phyloP scores from a whole-genome alignment of 2,113 vertebrate genomes.

The Varanus salvator region DNA sequence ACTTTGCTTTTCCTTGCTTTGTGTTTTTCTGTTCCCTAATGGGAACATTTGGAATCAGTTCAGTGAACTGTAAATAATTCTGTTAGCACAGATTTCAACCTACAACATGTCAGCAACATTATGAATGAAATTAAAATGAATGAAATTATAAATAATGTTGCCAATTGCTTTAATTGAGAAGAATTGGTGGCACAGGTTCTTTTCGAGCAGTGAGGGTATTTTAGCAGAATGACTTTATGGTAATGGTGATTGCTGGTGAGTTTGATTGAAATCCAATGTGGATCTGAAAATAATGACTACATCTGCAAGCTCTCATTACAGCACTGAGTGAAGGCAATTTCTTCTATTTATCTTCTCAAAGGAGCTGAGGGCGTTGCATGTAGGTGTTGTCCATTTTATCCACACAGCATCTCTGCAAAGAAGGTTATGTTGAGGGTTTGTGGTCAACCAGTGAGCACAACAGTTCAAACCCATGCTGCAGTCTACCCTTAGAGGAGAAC shows the following conservation, averaged over 20 bases:
- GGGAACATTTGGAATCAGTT: slow-evolving; percentile 12
- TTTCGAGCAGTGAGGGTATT: background rate
- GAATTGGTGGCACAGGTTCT: background rate
- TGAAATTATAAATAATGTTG: background rate
- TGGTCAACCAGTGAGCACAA: too few species aligned
- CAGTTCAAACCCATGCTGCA: too few species aligned
- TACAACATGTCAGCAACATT: background rate
- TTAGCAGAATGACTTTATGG: background rate
- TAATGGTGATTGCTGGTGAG: background rate
- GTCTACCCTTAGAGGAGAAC: too few species aligned
- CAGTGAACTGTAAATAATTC: slow-evolving; percentile 7
- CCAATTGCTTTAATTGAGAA: background rate
- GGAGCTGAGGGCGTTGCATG: too few species aligned
- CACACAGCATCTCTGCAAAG: too few species aligned
- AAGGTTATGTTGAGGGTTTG: too few species aligned
- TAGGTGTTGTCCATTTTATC: too few species aligned
- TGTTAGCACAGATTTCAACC: background rate
- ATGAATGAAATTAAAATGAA: background rate
- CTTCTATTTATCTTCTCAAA: too few species aligned
- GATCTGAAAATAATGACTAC: too few species aligned
- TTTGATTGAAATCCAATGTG: background rate
- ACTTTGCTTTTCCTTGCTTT: slow-evolving; percentile 1
- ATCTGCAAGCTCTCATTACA: too few species aligned
- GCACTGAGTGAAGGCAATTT: too few species aligned
- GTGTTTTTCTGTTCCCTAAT: background rate